Evolutionary conservation across 2,113 vertebrate species (phyloP).

Genomic region (Leptodactylus fuscus): DNA sequence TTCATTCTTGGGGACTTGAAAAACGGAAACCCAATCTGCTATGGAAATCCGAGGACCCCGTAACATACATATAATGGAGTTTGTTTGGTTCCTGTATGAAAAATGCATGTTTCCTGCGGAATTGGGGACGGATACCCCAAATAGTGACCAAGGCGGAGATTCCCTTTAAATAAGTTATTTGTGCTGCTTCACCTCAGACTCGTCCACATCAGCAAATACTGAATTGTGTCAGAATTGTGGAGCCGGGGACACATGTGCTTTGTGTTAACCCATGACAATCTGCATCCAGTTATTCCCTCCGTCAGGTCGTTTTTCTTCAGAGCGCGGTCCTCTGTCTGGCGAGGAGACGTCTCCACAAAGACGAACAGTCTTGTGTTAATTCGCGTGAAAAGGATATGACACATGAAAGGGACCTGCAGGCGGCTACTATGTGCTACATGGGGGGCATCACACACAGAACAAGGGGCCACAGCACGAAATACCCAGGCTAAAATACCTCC

Average conservation of each 20-base stretch:
- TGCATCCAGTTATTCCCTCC: neutral
- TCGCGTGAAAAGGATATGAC: neutral
- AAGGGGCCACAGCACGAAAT: neutral
- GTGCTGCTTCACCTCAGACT: neutral
- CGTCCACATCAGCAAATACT: neutral
- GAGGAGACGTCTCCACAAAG: neutral
- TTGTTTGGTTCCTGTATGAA: no score
- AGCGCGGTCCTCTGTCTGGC: neutral
- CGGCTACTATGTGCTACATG: neutral
- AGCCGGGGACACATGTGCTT: conserved; percentile 29
- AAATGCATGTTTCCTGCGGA: no score
- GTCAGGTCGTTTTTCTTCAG: neutral
- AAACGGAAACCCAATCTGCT: no score
- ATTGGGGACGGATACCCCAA: no score
- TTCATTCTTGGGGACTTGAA: no score
- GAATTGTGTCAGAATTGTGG: neutral
- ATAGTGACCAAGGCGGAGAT: neutral
- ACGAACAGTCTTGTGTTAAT: neutral
- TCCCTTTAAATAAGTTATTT: neutral
- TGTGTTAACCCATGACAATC: conserved; percentile 36
- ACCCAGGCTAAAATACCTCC: neutral
- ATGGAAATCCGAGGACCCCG: no score
- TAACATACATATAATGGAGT: no score
- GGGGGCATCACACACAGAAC: neutral
- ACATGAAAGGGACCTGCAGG: neutral